Percentiles rank a stretch among this genome's conserved stretches.
Evolutionary conservation across 2,113 vertebrate genomes (phyloP).

Genomic region (Bos indicus): DNA sequence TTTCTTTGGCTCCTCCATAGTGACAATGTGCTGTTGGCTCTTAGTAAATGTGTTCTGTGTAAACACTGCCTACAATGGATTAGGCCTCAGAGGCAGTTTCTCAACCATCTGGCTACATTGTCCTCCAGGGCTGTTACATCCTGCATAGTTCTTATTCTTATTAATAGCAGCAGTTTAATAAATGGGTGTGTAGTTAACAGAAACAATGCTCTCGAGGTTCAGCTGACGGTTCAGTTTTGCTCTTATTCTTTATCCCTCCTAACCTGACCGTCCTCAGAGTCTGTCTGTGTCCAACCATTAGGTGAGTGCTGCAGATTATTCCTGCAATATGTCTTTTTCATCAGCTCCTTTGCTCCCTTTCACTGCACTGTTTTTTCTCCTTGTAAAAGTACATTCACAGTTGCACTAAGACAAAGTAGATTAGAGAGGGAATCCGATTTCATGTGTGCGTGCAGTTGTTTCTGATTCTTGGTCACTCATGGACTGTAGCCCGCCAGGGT

Average conservation of each 20-base stretch:
- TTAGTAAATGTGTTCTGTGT: background rate
- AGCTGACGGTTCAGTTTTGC: background rate
- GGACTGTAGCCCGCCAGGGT: fast-evolving
- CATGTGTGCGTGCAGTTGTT: background rate
- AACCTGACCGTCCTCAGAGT: background rate
- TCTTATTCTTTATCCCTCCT: background rate
- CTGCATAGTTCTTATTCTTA: background rate
- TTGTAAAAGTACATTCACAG: background rate
- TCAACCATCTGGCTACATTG: background rate
- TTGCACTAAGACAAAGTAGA: background rate
- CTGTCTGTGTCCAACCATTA: background rate
- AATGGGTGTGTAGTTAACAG: background rate
- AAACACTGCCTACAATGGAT: background rate
- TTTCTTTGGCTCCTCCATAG: background rate
- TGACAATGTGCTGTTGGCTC: background rate
- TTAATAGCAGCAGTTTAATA: background rate
- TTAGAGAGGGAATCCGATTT: background rate
- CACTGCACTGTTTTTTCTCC: background rate
- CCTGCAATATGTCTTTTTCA: background rate
- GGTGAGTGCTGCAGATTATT: background rate
- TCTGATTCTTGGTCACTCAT: background rate
- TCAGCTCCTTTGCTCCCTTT: background rate
- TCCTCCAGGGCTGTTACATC: background rate
- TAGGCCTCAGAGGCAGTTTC: background rate
- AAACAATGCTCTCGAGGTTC: background rate